phyloP scores from a whole-genome alignment of 1,140 invertebrate species.

The Linepithema humile region DNA sequence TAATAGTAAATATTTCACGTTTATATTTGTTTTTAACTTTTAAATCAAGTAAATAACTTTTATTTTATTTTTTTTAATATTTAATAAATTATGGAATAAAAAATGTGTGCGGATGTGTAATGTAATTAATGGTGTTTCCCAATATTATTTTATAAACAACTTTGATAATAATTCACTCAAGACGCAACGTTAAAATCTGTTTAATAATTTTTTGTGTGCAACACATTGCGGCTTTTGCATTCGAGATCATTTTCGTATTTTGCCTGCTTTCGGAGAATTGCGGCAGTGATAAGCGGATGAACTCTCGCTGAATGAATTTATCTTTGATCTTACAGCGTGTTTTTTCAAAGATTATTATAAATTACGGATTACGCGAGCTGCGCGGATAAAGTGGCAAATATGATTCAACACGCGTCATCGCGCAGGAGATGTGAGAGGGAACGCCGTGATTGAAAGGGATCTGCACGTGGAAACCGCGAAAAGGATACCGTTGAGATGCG shows the following conservation, averaged over 20 bases:
- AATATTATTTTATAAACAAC: too few relatives aligned
- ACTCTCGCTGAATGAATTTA: not conserved
- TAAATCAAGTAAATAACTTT: too few relatives aligned
- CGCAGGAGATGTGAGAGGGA: not conserved
- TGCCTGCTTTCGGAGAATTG: not conserved
- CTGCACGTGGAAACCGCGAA: conserved; percentile 33
- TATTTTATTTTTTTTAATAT: too few relatives aligned
- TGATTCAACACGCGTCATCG: conserved; percentile 27
- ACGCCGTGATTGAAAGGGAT: conserved; percentile 38
- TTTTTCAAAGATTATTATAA: conserved; percentile 47
- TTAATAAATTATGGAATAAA: too few relatives aligned
- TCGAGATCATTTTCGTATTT: not conserved
- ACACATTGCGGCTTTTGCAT: not conserved
- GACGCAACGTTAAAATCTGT: too few relatives aligned
- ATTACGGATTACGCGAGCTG: conserved; percentile 4
- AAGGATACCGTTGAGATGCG: conserved; percentile 42
- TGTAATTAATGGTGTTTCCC: too few relatives aligned
- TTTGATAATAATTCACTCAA: too few relatives aligned
- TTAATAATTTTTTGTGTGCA: not conserved
- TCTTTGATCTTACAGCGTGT: conserved; percentile 19
- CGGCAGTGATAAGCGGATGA: not conserved
- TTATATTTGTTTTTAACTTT: too few relatives aligned
- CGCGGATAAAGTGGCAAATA: not conserved
- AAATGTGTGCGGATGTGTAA: too few relatives aligned
- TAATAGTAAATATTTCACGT: too few relatives aligned